Base-by-base conservation (phyloP, 2,888 invertebrate species). In the Dryadula phaetusa region DNA sequence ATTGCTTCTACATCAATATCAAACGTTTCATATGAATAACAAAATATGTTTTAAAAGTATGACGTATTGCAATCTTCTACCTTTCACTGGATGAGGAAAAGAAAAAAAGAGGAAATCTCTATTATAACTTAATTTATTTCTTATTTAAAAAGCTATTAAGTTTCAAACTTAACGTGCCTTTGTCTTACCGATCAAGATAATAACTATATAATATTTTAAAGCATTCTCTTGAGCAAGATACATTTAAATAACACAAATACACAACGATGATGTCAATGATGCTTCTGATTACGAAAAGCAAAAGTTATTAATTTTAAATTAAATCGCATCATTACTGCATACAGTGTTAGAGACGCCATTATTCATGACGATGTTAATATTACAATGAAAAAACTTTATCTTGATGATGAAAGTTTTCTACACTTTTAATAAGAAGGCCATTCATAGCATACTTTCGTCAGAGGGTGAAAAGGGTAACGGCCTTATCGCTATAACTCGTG, bases 351-450 rank as follows among this genome's bases (percentile, higher is more conserved):
- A 20, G 12, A 25, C 25, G n/a, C 37, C 28, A 58, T 62, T 52
- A 44, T 77, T 79, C 73, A 76, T 79, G 77, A 78, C 76, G 76
- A 76, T 79, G 76, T 77, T 77, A 80, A 79, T 77, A 79, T 75
- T 76, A 83, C 79, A 81, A 84, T 82, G 81, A 81, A 79, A 52
- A 77, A 85, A 87, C 83, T 87, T 86, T 83, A 80, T 80, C 83
- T 78, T 81, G 74, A 74, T 73, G 77, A 80, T 82, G 79, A 83
- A 88, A 89, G 82, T 89, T 89, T 88, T 83, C 82, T 79, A 81
- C 77, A 79, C 85, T 88, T 89, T 88, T 89, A 89, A 87, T 89
- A 88, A 90, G 87, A 86, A 82, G 80, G 79, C 84, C 83, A 88
- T 90, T 90, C 87, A 88, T 83, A 79, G 87, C 86, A 86, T 87